Conservation (phyloP, 2,888 invertebrate genomes). For the Nesidiocoris tenuis region DNA sequence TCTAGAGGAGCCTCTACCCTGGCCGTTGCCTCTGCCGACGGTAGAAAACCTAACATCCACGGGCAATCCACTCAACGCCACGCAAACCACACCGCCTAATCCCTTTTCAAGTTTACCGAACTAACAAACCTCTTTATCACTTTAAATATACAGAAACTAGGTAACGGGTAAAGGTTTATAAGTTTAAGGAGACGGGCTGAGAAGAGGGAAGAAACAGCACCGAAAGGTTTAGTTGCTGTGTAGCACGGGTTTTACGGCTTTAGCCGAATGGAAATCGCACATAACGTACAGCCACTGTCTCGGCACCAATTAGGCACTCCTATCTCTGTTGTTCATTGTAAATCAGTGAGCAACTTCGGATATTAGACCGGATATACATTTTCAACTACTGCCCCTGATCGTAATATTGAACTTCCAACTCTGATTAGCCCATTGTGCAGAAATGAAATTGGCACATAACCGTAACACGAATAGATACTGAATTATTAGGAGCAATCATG, state of each 20-base stretch:
- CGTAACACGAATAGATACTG: too few species aligned
- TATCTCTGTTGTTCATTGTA: too few species aligned
- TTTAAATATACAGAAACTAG: slow-evolving; percentile 12
- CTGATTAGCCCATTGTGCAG: too few species aligned
- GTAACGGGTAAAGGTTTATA: slow-evolving; percentile 8
- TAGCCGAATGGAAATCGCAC: neutral
- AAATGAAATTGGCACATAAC: too few species aligned
- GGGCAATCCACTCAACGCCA: neutral
- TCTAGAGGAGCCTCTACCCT: neutral
- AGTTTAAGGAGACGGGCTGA: neutral
- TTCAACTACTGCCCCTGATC: too few species aligned
- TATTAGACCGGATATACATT: too few species aligned
- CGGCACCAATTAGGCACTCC: neutral
- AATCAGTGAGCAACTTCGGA: too few species aligned
- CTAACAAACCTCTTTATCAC: slow-evolving; percentile 5
- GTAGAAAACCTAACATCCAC: neutral
- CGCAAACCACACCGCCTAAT: neutral
- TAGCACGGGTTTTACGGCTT: neutral
- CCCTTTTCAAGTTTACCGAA: neutral
- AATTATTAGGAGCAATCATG: too few species aligned
- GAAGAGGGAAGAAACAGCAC: neutral
- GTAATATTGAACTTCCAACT: too few species aligned
- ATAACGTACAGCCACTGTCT: neutral
- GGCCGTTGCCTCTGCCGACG: neutral
- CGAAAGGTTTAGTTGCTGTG: neutral